Evolutionary conservation across 2,888 invertebrate species (phyloP), one percentile per base, ranked within the genome.

Genomic region (Tetropium fuscum): DNA sequence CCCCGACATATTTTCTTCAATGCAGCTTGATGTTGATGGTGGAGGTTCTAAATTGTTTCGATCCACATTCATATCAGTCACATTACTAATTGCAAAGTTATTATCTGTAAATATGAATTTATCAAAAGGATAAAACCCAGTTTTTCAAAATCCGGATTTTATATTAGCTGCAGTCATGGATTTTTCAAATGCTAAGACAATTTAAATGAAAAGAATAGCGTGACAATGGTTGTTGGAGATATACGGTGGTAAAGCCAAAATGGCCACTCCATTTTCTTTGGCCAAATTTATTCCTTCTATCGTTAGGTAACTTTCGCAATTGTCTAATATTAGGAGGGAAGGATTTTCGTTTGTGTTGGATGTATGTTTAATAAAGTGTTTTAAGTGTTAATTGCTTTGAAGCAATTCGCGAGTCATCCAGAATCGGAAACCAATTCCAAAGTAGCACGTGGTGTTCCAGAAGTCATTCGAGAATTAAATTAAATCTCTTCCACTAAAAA

Each of bases 211-310:
- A 65, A 72, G 58, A 65, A 76, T 7, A 74, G 62, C 6, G 64
- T 25, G 19, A 70, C 41, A 75, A 57, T 10, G 79, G 80, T 59
- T 81, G 81, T 78, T 75, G 25, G 72, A 74, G 53, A 74, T 77
- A 66, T 82, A 80, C 13, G 79, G 78, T 16, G 78, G 80, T 40
- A 82, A 71, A 8, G 78, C 77, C 15, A 80, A 60, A 63, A 81
- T 60, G 10, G 76, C 75, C 8, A 81, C 74, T 11, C 80, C 79
- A 66, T 77, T 76, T 32, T 76, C 73, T 69, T 75, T 74, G 36
- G 74, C 74, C 32, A 66, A 47, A 49, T 74, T 62, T 15, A 77
- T 15, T 15, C 40, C 57, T 41, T 56, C 57, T 7, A 66, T 48
- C 20, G 44, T 34, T 18, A 70, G 44, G 44, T 78, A 75, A 19